A percentile compares a stretch with the other conserved stretches of the same genome.
Conservation (phyloP, 2,888 invertebrate species). For the Amorpha juglandis region DNA sequence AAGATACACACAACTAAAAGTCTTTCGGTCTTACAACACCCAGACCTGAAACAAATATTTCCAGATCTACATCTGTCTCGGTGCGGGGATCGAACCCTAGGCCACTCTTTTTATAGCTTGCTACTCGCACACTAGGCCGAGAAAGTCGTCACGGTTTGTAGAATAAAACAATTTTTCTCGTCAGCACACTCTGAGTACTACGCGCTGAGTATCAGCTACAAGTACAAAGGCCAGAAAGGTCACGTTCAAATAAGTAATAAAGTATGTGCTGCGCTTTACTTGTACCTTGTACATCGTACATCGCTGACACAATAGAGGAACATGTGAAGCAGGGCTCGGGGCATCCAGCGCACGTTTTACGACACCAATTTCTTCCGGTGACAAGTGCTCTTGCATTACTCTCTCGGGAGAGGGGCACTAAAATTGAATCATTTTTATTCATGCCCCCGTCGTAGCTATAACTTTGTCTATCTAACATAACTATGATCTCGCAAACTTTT, state of each 20-base stretch:
- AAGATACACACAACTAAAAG: too few species aligned
- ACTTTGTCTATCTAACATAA: slow-evolving; percentile 16
- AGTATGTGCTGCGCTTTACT: background rate
- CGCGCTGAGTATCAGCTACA: background rate
- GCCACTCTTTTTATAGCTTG: too few species aligned
- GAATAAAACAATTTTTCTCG: background rate
- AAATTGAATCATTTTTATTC: slow-evolving; percentile 38
- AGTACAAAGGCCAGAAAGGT: background rate
- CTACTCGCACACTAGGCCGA: too few species aligned
- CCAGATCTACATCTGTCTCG: too few species aligned
- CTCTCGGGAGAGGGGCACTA: slow-evolving; percentile 33
- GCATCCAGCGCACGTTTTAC: slow-evolving; percentile 40
- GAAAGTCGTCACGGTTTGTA: background rate
- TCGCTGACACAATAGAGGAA: slow-evolving; percentile 19
- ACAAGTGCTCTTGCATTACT: slow-evolving; percentile 42
- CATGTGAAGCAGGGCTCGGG: background rate
- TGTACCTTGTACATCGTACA: background rate
- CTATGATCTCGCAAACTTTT: slow-evolving; percentile 16
- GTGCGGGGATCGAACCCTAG: too few species aligned
- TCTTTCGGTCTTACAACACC: too few species aligned
- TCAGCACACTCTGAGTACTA: background rate
- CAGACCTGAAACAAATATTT: too few species aligned
- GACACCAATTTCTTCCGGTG: slow-evolving; percentile 45
- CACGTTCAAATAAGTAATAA: background rate
- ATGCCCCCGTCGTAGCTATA: slow-evolving; percentile 20